phyloP scores from a whole-genome alignment of 1,140 invertebrate species.

The Trypoxylus dichotomus region DNA sequence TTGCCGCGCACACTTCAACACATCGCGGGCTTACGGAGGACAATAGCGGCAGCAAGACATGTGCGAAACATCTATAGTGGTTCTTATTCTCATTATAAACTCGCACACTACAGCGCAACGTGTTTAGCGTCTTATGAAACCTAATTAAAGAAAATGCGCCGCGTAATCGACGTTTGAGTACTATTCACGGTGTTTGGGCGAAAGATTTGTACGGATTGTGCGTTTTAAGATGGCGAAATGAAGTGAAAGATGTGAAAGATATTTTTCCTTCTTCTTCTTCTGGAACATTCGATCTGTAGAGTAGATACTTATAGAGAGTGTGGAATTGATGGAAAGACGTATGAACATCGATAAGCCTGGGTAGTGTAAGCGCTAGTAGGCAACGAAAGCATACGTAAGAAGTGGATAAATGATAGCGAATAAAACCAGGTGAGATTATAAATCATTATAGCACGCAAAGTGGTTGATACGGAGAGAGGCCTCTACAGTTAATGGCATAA shows the following conservation, averaged over 20 bases:
- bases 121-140: neutral
- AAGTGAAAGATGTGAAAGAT: neutral
- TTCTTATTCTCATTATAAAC: neutral
- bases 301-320: neutral
- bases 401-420: neutral
- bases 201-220: neutral
- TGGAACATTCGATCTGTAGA: too few relatives aligned
- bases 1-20: neutral
- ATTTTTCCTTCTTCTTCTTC: too few relatives aligned
- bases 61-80: neutral
- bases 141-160: neutral
- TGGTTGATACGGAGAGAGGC: too few relatives aligned
- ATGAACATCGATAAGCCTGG: neutral
- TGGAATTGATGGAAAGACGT: neutral
- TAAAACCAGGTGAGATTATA: neutral
- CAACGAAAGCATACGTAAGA: neutral
- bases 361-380: neutral
- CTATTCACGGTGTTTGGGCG: neutral
- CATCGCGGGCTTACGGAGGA: neutral
- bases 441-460: neutral
- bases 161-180: neutral
- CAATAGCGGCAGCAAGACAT: neutral
- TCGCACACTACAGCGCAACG: neutral
- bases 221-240: neutral
- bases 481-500: too few relatives aligned